Evolutionary conservation across 2,113 vertebrate genomes (phyloP).

Genomic region (Pavo muticus): DNA sequence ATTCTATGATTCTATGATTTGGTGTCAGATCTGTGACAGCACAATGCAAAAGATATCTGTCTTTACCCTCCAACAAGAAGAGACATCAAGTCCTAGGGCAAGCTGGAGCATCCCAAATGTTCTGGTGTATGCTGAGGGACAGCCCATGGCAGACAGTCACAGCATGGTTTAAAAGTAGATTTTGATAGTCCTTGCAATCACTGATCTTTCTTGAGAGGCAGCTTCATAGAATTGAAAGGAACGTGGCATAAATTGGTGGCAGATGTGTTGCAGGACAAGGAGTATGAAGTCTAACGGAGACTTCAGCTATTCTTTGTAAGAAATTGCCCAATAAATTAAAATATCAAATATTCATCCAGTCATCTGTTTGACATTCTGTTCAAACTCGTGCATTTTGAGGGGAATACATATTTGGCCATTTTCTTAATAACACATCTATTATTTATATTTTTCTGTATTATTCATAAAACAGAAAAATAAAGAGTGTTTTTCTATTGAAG

Average conservation of each 20-base stretch:
- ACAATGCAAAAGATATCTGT: not conserved
- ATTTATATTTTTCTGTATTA: slow-evolving; percentile 54
- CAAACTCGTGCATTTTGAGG: slow-evolving; percentile 17
- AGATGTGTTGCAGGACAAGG: not conserved
- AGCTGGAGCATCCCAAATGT: not conserved
- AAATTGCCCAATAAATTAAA: slow-evolving; percentile 41
- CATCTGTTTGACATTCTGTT: slow-evolving; percentile 35
- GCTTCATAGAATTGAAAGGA: not conserved
- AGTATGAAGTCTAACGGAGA: not conserved
- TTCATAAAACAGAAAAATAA: slow-evolving; percentile 54
- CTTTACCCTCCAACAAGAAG: not conserved
- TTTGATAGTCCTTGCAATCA: not conserved
- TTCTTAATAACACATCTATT: slow-evolving; percentile 54
- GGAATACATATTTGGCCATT: not conserved
- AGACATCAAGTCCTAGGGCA: not conserved
- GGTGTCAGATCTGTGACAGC: not conserved
- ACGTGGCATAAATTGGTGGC: not conserved
- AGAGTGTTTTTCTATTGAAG: not conserved
- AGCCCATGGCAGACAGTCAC: fast-evolving
- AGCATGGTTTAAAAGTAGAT: not conserved
- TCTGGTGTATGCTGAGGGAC: not conserved
- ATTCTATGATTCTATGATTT: not conserved
- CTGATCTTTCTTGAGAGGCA: not conserved
- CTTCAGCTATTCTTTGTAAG: not conserved
- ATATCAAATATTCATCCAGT: slow-evolving; percentile 58